These are phyloP conservation scores for Umimayanthus chanpuru DNA, from an alignment of 92 coral and sea anemone species.

Conservation along the genomic window DNA sequence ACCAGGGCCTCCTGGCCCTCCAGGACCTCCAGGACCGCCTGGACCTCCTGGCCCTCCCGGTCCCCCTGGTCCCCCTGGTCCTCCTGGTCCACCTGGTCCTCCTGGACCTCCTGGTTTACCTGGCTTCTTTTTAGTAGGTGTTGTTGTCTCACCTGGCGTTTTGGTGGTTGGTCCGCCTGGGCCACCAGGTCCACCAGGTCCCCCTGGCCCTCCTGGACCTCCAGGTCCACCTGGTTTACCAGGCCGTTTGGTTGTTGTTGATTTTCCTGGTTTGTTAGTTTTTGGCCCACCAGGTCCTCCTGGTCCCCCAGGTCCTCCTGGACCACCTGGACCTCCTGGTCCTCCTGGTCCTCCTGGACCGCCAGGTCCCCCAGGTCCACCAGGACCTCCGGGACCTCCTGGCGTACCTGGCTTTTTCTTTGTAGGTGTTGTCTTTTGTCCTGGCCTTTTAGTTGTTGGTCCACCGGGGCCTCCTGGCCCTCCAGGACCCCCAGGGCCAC, in stretches of 20 bases:
- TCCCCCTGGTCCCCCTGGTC: constrained; percentile 66
- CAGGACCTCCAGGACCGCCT: constrained; percentile 84
- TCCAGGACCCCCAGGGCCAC: constrained; percentile 82
- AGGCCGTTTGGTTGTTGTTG: constrained; percentile 55
- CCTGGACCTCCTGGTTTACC: constrained; percentile 48
- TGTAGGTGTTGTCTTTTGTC: constrained; percentile 37
- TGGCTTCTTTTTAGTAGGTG: constrained; percentile 62
- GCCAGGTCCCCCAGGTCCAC: constrained; percentile 72
- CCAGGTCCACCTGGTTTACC: constrained; percentile 83
- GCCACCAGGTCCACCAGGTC: constrained; percentile 65
- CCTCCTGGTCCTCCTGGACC: constrained; percentile 90
- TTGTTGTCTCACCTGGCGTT: constrained; percentile 61
- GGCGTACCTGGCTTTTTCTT: constrained; percentile 40
- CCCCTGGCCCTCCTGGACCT: constrained; percentile 84
- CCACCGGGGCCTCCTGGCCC: constrained; percentile 75
- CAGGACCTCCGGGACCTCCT: constrained; percentile 72
- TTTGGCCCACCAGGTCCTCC: constrained; percentile 84
- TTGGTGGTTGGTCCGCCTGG: constrained; percentile 85
- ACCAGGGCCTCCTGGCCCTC: constrained; percentile 62
- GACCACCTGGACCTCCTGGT: constrained; percentile 84
- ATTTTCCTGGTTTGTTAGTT: constrained; percentile 32
- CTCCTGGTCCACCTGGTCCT: constrained; percentile 60
- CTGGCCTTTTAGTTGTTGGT: constrained; percentile 51
- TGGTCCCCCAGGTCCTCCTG: constrained; percentile 92
- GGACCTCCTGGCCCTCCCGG: constrained; percentile 84